A percentile compares a stretch with the other conserved stretches of the same genome.
These are phyloP conservation scores for Pelvicachromis taeniatus DNA, from an alignment of 2,113 vertebrate species.

Conservation along the genomic window DNA sequence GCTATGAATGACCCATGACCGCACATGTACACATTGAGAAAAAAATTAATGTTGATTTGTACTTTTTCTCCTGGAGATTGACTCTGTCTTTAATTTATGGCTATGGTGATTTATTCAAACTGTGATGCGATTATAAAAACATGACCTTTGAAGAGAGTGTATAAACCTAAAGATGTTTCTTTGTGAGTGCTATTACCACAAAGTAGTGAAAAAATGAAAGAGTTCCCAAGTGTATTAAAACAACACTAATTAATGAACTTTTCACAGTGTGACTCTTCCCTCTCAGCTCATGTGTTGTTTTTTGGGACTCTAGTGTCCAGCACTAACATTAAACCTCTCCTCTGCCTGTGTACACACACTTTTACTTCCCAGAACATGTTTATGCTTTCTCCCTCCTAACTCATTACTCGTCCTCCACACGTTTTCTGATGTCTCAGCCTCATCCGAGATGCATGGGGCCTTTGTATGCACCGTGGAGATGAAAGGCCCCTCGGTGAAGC, in stretches of 20 bases:
- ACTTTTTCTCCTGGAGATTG: not conserved
- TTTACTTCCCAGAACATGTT: conserved; percentile 38
- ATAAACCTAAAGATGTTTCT: not conserved
- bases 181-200: not conserved
- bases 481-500: conserved; percentile 48
- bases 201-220: not conserved
- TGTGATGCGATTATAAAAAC: not conserved
- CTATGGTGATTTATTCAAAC: not conserved
- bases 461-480: conserved; percentile 51
- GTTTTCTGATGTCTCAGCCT: conserved; percentile 41
- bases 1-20: not conserved
- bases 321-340: not conserved
- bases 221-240: not conserved
- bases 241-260: not conserved
- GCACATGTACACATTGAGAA: not conserved
- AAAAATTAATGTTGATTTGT: not conserved
- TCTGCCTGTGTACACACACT: not conserved
- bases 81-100: not conserved
- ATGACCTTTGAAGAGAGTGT: not conserved
- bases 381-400: conserved; percentile 22
- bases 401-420: conserved; percentile 32
- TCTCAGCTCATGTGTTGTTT: not conserved
- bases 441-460: conserved; percentile 43
- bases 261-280: not conserved
- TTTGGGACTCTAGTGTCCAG: not conserved